These are phyloP conservation scores for Meteorus cinctellus DNA, from an alignment of 2,888 invertebrate genomes.

Conservation along the genomic window DNA sequence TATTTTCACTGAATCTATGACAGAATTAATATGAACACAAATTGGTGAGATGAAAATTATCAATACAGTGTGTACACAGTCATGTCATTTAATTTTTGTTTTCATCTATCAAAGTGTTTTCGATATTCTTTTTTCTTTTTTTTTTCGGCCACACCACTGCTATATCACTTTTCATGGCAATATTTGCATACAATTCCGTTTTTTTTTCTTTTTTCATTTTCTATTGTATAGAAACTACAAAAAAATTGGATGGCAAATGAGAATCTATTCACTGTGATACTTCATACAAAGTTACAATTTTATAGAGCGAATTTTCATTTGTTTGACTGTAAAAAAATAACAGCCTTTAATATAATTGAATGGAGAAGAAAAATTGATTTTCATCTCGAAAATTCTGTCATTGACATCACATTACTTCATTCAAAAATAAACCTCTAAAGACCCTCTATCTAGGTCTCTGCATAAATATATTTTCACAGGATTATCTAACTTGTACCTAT, in stretches of 20 bases:
- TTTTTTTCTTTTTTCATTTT: not conserved
- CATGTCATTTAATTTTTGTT: not conserved
- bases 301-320: too few species aligned
- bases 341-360: too few species aligned
- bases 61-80: too few species aligned
- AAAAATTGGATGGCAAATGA: not conserved
- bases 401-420: too few species aligned
- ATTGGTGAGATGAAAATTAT: not conserved
- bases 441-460: not conserved
- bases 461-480: constrained; percentile 14
- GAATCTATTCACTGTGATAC: not conserved
- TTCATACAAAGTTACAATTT: not conserved
- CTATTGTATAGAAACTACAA: not conserved
- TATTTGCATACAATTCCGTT: not conserved
- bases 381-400: too few species aligned
- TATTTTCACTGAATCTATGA: not conserved
- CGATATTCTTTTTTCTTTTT: not conserved
- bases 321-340: too few species aligned
- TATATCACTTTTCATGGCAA: not conserved
- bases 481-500: not conserved
- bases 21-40: not conserved
- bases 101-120: not conserved
- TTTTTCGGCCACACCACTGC: not conserved
- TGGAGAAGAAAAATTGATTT: too few species aligned
- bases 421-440: too few species aligned